Base-by-base conservation (phyloP, 1,140 invertebrate genomes). In the Potamilus streckersoni region DNA sequence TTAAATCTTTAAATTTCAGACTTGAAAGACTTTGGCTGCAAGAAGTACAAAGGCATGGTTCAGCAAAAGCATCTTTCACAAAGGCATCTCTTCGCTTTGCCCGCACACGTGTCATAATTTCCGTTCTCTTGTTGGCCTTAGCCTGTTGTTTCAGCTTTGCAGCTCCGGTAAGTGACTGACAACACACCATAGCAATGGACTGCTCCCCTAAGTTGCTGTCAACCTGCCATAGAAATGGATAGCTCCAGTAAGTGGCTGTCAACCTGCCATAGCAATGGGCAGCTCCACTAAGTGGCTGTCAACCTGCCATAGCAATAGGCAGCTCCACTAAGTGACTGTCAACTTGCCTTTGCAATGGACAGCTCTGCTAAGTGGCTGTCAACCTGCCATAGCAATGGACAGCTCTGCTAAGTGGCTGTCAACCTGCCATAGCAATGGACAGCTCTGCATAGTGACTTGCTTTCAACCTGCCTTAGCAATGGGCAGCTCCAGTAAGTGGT, bases 21-120 rank as follows among this genome's bases (percentile, higher is more conserved):
- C 58, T 91, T 27, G 86, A 90, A 74, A 71, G 79, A 17, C 65
- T 88, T 49, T 91, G 90, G 90, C 82, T 86, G 13, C 85, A 88
- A 71, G 90, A 91, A 73, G 38, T 89, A 23, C 81, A 85, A 67
- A 77, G 55, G 8, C 82, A 83, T 14, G 87, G 90, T 27, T 76
- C 80, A n/a, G 60, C 80, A 17, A 74, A 84, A 57, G 82, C 82
- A 16, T 93, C 92, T 2, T 89, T 94, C 76, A 85, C 89, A 8
- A 80, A 85, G 62, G 92, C 91, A 8, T 87, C 92, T 4, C 92
- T 92, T 90, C 86, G 85, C 74, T 94, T 93, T 80, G 90, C 92
- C 23, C 86, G 90, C 68, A 93, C 91, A 23, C 89, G 93, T 63
- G 83, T 92, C 72, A 78, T 91, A 8, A 80, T 91, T 6, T 91